Conservation (phyloP, 2,113 vertebrate species). For the Raphicerus campestris region DNA sequence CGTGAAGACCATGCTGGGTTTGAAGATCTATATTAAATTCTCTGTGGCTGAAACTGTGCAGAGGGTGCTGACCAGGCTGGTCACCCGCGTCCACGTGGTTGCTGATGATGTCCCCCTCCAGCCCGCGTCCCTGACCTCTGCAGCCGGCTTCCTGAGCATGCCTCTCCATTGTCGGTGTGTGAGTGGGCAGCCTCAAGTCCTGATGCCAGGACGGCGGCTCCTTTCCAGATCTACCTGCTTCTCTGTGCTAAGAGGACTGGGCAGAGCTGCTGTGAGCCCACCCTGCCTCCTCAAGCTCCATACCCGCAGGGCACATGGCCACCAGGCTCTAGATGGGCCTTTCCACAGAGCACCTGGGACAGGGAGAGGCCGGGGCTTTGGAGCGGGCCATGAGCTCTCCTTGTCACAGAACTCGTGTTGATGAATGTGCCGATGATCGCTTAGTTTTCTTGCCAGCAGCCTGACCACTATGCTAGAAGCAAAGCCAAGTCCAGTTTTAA, state of each 20-base stretch:
- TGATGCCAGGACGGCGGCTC: accelerated
- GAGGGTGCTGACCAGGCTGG: not conserved
- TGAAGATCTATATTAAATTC: not conserved
- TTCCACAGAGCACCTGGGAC: accelerated
- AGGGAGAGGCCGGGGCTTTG: not conserved
- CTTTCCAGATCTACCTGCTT: not conserved
- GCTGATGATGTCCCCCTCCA: not conserved
- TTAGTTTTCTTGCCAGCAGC: not conserved
- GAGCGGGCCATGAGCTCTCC: not conserved
- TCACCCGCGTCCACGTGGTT: accelerated
- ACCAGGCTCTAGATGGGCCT: accelerated
- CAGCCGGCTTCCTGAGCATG: accelerated
- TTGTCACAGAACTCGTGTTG: not conserved
- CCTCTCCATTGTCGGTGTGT: not conserved
- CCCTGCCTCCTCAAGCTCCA: not conserved
- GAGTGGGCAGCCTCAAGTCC: not conserved
- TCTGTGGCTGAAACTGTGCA: not conserved
- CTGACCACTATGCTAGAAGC: not conserved
- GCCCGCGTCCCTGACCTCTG: not conserved
- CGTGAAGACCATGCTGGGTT: accelerated
- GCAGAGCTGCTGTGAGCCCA: accelerated
- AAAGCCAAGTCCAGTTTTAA: not conserved
- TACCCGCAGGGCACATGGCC: accelerated
- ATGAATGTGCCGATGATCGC: not conserved
- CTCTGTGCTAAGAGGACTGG: not conserved